Evolutionary conservation across 2,888 invertebrate species (phyloP), one percentile per base, ranked within the genome.

Genomic region (Odontomyia ornata): DNA sequence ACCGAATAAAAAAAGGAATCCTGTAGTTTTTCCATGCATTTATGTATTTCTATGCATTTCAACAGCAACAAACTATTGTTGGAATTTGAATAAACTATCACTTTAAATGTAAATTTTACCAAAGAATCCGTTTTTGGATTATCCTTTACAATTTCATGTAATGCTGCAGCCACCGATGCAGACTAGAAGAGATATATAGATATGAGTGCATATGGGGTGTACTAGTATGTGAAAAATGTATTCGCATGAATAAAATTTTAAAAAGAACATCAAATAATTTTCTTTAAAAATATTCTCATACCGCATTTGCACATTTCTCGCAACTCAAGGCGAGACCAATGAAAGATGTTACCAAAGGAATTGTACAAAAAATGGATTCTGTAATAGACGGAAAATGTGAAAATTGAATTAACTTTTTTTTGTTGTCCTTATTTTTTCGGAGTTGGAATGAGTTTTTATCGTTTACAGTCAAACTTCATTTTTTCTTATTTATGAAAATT

Each of bases 351-450:
- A 76, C 18, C 30, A 76, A 28, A 5, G 76, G 76, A 5, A 76
- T 23, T 23, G 60, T 36, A 13, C 76, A 76, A 7, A 76, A 13
- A 30, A 13, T 18, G 1, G 76, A 67, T 56, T 76, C 76, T 76
- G 65, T 18, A 76, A n/a, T n/a, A n/a, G n/a, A n/a, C n/a, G n/a
- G n/a, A n/a, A n/a, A n/a, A n/a, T n/a, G n/a, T n/a, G n/a, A n/a
- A n/a, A n/a, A n/a, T n/a, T n/a, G n/a, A n/a, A n/a, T n/a, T n/a
- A n/a, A n/a, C n/a, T n/a, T n/a, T n/a, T n/a, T n/a, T n/a, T n/a
- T n/a, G n/a, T n/a, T n/a, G n/a, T n/a, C n/a, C n/a, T n/a, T n/a
- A n/a, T n/a, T n/a, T n/a, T n/a, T n/a, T n/a, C n/a, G n/a, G n/a
- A n/a, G n/a, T n/a, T n/a, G n/a, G n/a, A n/a, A n/a, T 43, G 43